These are phyloP conservation scores for Arvicanthis niloticus DNA, from an alignment of 2,113 vertebrate genomes.

Conservation along the genomic window DNA sequence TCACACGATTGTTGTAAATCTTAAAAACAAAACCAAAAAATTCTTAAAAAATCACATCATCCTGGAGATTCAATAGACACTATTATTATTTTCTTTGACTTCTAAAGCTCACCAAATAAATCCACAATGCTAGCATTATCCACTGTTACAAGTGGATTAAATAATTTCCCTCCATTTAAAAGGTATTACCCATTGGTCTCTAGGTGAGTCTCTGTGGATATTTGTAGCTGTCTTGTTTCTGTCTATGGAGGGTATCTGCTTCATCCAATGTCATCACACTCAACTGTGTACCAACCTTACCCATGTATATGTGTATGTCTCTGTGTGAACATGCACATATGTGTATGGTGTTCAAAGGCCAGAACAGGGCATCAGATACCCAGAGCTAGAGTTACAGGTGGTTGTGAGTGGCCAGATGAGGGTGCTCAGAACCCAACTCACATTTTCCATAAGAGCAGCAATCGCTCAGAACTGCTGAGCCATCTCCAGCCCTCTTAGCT, in stretches of 20 bases:
- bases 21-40: not conserved
- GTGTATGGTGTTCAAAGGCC: not conserved
- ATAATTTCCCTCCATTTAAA: not conserved
- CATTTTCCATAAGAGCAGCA: not conserved
- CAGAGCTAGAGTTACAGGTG: not conserved
- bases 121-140: no score
- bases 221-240: not conserved
- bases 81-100: not conserved
- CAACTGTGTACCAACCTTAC: not conserved
- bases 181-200: not conserved
- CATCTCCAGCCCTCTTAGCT: not conserved
- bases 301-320: not conserved
- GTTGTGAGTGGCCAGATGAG: no score
- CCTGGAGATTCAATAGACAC: not conserved
- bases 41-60: not conserved
- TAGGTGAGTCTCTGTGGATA: accelerated
- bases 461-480: not conserved
- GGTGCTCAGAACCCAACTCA: not conserved
- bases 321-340: not conserved
- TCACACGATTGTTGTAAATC: not conserved
- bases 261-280: not conserved
- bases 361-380: not conserved
- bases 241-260: no score
- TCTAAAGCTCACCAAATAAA: not conserved
- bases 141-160: not conserved